These are phyloP conservation scores for Daphoenositta chrysoptera DNA, from an alignment of 2,113 vertebrate species.

Conservation along the genomic window DNA sequence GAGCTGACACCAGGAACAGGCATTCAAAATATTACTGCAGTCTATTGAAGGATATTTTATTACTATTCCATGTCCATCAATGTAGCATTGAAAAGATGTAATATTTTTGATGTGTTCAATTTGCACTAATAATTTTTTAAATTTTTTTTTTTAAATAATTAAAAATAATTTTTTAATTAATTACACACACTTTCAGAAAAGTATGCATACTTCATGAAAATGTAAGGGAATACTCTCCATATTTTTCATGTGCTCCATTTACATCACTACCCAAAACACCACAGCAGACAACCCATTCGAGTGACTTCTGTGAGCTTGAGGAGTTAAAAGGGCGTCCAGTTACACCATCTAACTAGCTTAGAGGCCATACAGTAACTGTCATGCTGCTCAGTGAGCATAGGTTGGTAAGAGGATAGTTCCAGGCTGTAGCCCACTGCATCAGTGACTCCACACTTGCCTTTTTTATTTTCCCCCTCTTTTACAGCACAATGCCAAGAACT, in stretches of 20 bases:
- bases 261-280: not conserved
- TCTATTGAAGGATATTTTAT: not conserved
- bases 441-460: not conserved
- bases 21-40: not conserved
- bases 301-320: not conserved
- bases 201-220: not conserved
- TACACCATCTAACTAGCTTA: not conserved
- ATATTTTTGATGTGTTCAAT: not conserved
- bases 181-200: not conserved
- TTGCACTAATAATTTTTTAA: not conserved
- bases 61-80: not conserved
- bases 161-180: too few species aligned
- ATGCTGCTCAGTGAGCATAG: accelerated
- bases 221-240: not conserved
- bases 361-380: not conserved
- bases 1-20: not conserved
- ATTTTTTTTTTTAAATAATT: too few species aligned
- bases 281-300: not conserved
- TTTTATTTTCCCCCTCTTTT: not conserved
- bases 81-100: not conserved
- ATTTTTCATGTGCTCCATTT: not conserved
- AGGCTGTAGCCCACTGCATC: not conserved
- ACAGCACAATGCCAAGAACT: not conserved
- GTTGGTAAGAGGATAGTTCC: not conserved
- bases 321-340: not conserved